A percentile compares a stretch with the other conserved stretches of the same genome.
Evolutionary conservation across 2,888 invertebrate species (phyloP).

Genomic region (Ormyrus pomaceus): DNA sequence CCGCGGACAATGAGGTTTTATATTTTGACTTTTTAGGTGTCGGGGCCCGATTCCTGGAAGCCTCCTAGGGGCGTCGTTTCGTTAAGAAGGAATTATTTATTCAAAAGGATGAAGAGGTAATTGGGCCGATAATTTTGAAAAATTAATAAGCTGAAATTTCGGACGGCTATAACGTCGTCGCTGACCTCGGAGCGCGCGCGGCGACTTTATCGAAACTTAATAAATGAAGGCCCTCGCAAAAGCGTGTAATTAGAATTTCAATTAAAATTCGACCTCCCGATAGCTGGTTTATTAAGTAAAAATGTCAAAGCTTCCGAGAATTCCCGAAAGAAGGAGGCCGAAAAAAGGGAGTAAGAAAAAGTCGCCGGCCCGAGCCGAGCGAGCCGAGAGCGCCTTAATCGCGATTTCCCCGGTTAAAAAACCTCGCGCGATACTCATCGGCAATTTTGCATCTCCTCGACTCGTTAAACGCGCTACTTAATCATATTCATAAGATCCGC

Average conservation of each 20-base stretch:
- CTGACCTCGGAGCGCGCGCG: slow-evolving; percentile 11
- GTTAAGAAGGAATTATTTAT: too few species aligned
- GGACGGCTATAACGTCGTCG: neutral
- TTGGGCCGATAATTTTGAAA: neutral
- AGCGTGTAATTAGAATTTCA: slow-evolving; percentile 54
- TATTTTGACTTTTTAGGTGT: too few species aligned
- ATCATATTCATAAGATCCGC: slow-evolving; percentile 53
- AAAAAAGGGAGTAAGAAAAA: neutral
- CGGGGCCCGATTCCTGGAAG: too few species aligned
- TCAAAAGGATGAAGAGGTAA: too few species aligned
- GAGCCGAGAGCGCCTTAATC: slow-evolving; percentile 14
- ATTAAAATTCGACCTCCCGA: slow-evolving; percentile 46
- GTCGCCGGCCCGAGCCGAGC: neutral
- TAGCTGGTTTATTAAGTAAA: slow-evolving; percentile 32
- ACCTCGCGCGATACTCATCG: slow-evolving; percentile 48
- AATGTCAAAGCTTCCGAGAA: slow-evolving; percentile 47
- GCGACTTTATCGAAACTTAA: slow-evolving; percentile 24
- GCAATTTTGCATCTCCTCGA: slow-evolving; percentile 50
- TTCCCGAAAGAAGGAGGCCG: neutral
- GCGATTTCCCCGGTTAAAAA: slow-evolving; percentile 38
- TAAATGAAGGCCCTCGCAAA: slow-evolving; percentile 4
- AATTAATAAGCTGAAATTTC: slow-evolving; percentile 10
- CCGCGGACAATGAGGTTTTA: too few species aligned
- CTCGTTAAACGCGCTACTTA: slow-evolving; percentile 50
- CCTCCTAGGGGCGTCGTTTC: too few species aligned